Evolutionary conservation across 1,140 invertebrate genomes (phyloP).

Genomic region (Nymphalis io): DNA sequence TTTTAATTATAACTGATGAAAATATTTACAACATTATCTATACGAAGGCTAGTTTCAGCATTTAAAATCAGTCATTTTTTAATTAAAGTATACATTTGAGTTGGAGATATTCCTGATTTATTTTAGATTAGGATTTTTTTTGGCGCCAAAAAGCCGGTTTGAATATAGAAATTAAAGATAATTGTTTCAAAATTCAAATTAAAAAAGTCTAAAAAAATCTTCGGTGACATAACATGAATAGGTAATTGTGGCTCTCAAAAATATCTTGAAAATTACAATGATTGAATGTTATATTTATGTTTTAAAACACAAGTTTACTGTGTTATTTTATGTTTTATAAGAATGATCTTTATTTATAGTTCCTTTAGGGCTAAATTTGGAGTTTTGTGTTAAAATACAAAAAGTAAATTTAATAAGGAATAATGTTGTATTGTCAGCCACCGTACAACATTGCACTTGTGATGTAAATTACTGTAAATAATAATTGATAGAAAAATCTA

Average conservation of each 20-base stretch:
- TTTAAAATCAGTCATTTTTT: not conserved
- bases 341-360: conserved; percentile 50
- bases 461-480: conserved; percentile 79
- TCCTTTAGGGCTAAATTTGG: conserved; percentile 41
- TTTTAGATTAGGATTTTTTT: not conserved
- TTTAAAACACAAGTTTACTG: too few relatives aligned
- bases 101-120: not conserved
- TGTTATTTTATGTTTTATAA: conserved; percentile 6
- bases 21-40: not conserved
- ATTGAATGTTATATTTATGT: not conserved
- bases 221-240: too few relatives aligned
- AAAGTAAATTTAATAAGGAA: conserved; percentile 36
- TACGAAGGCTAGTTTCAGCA: not conserved
- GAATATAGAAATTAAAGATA: not conserved
- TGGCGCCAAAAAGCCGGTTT: too few relatives aligned
- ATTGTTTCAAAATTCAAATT: not conserved
- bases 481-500: conserved; percentile 49
- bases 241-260: too few relatives aligned
- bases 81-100: not conserved
- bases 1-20: too few relatives aligned
- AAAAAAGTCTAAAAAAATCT: not conserved
- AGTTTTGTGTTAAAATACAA: conserved; percentile 18
- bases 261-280: conserved; percentile 2
- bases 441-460: conserved; percentile 58
- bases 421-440: conserved; percentile 42